These are phyloP conservation scores for Choristoneura fumiferana DNA, from an alignment of 1,140 invertebrate species.

Conservation along the genomic window DNA sequence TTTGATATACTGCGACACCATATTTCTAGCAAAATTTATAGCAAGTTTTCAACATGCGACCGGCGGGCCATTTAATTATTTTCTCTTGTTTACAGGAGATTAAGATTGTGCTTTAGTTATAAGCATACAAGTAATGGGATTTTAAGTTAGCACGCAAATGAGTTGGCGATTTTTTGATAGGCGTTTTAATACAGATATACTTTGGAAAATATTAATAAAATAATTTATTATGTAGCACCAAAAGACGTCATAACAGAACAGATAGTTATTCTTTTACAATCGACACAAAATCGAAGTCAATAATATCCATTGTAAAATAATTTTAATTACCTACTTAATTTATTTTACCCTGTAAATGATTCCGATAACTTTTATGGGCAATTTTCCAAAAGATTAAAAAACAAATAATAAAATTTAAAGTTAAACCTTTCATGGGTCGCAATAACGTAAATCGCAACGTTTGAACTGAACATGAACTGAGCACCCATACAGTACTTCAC, in stretches of 20 bases:
- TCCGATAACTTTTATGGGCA: too few species aligned
- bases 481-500: background rate
- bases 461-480: background rate
- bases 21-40: slow-evolving; percentile 54
- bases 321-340: too few species aligned
- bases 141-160: slow-evolving; percentile 7
- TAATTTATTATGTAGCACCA: too few species aligned
- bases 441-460: background rate
- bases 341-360: too few species aligned
- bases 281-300: too few species aligned
- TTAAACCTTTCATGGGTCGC: background rate
- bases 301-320: too few species aligned
- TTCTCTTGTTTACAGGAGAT: slow-evolving; percentile 61
- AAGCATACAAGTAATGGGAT: slow-evolving; percentile 17
- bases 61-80: slow-evolving; percentile 53
- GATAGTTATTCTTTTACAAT: too few species aligned
- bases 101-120: slow-evolving; percentile 47
- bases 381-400: too few species aligned
- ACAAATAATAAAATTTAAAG: too few species aligned
- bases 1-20: slow-evolving; percentile 57
- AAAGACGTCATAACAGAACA: too few species aligned
- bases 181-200: too few species aligned
- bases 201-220: too few species aligned
- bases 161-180: background rate
- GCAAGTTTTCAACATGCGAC: slow-evolving; percentile 39